Conservation (phyloP, 2,888 invertebrate genomes). For the Ptilodon capucinus region DNA sequence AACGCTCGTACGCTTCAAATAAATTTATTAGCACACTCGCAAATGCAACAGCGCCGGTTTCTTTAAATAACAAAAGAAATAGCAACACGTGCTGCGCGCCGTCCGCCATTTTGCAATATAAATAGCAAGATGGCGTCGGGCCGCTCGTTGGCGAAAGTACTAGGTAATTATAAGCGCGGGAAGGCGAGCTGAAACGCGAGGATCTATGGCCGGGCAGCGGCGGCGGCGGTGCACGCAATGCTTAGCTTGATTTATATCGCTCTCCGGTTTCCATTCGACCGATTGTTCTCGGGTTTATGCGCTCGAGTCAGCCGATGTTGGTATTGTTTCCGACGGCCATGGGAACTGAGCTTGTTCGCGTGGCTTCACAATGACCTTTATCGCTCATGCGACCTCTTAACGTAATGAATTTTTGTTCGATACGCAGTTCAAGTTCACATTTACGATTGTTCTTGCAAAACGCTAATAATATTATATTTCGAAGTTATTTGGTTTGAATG, state of each 20-base stretch:
- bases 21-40: constrained; percentile 27
- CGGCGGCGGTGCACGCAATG: constrained; percentile 74
- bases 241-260: constrained; percentile 78
- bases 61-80: constrained; percentile 67
- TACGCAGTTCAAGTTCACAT: constrained; percentile 53
- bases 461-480: too few relatives aligned
- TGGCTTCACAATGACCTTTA: constrained; percentile 63
- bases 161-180: constrained; percentile 75
- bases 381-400: constrained; percentile 39
- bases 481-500: too few relatives aligned
- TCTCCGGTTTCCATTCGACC: constrained; percentile 74
- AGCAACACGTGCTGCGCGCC: constrained; percentile 66
- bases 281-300: constrained; percentile 76
- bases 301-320: constrained; percentile 61
- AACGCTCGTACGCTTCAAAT: constrained; percentile 16
- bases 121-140: constrained; percentile 79
- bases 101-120: constrained; percentile 80
- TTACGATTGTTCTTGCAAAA: constrained; percentile 9
- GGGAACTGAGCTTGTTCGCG: constrained; percentile 55
- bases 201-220: constrained; percentile 72
- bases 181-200: constrained; percentile 69
- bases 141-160: constrained; percentile 78
- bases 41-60: constrained; percentile 43
- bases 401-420: constrained; percentile 42
- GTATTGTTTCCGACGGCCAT: constrained; percentile 73